phyloP scores from a whole-genome alignment of 2,113 vertebrate genomes.

The Toxotes chatareus region DNA sequence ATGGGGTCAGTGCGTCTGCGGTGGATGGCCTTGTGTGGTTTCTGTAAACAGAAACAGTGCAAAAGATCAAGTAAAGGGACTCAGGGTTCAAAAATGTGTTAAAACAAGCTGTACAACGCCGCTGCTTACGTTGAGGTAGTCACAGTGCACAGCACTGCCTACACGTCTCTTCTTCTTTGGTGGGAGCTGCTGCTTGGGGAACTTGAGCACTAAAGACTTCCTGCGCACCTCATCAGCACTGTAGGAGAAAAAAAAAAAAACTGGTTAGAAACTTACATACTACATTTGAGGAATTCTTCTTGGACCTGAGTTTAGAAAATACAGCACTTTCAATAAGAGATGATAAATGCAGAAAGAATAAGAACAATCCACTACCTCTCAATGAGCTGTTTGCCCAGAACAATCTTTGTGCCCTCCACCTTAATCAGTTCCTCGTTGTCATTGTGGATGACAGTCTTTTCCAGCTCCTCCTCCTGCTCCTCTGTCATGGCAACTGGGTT shows the following conservation, averaged over 20 bases:
- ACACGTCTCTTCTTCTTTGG: conserved; percentile 96
- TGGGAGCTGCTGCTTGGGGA: conserved; percentile 97
- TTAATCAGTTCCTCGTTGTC: conserved; percentile 99
- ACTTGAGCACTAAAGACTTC: conserved; percentile 98
- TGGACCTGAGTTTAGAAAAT: background rate
- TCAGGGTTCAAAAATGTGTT: background rate
- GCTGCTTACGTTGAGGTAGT: conserved; percentile 94
- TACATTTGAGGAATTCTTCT: background rate
- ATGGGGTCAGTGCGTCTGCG: conserved; percentile 97
- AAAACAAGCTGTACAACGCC: background rate
- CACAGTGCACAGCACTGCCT: conserved; percentile 95
- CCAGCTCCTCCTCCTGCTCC: conserved; percentile 98
- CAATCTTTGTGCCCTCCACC: conserved; percentile 99
- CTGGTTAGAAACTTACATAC: background rate
- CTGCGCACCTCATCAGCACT: conserved; percentile 98
- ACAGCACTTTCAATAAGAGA: background rate
- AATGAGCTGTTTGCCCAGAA: conserved; percentile 97
- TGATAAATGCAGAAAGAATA: background rate
- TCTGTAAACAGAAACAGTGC: conserved; percentile 76
- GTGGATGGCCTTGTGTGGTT: conserved; percentile 98
- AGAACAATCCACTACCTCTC: conserved; percentile 87
- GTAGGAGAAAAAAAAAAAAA: background rate
- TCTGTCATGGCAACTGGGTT: conserved; percentile 99
- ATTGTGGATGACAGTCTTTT: conserved; percentile 98
- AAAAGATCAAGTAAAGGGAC: background rate